Conservation (phyloP, 2,888 invertebrate species). For the Coecobrya sp. region DNA sequence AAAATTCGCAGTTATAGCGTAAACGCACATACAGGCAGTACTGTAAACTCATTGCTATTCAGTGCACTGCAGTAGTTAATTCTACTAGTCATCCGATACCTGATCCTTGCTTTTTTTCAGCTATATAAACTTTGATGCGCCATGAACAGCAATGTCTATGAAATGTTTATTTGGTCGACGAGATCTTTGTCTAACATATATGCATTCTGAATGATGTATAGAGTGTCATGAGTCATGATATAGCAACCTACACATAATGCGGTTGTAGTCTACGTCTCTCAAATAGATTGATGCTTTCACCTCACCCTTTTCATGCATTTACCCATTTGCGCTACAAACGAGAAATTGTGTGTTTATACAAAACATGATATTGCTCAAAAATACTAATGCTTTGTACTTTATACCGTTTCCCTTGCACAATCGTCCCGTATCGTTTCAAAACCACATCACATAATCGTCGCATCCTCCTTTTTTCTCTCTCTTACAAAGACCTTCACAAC, state of each 20-base stretch:
- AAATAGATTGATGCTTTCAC: not conserved
- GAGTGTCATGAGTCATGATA: not conserved
- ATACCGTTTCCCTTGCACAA: constrained; percentile 6
- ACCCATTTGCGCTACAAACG: constrained; percentile 66
- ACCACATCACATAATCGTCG: constrained; percentile 39
- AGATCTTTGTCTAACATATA: not conserved
- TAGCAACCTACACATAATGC: not conserved
- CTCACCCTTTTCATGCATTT: constrained; percentile 31
- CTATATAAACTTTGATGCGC: constrained; percentile 32
- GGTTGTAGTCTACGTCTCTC: not conserved
- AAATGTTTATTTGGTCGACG: constrained; percentile 13
- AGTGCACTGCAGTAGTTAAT: too few relatives aligned
- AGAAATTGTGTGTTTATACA: constrained; percentile 72
- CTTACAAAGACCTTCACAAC: constrained; percentile 34
- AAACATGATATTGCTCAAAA: constrained; percentile 81
- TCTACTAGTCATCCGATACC: too few relatives aligned
- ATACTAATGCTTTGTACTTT: not conserved
- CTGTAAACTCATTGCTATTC: too few relatives aligned
- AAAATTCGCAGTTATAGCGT: too few relatives aligned
- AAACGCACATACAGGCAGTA: too few relatives aligned
- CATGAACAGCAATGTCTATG: not conserved
- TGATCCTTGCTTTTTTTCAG: not conserved
- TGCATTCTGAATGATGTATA: not conserved
- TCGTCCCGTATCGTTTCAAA: constrained; percentile 15
- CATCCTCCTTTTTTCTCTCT: constrained; percentile 10